phyloP scores from a whole-genome alignment of 1,140 invertebrate genomes.

The Tetraneura akinire region DNA sequence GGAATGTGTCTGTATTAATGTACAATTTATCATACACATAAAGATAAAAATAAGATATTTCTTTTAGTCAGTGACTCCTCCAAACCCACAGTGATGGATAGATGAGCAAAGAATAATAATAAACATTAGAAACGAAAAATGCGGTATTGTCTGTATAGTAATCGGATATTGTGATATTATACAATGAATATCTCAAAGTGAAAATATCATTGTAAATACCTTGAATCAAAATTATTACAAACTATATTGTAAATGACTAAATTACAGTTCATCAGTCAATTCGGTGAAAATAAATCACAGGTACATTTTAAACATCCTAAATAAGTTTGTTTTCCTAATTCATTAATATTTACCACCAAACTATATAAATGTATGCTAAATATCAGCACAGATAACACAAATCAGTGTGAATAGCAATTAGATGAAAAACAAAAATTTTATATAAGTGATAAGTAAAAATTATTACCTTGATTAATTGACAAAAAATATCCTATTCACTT shows the following conservation, averaged over 20 bases:
- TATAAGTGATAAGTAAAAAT: too few relatives aligned
- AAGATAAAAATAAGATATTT: conserved; percentile 20
- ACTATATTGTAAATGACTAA: conserved; percentile 2
- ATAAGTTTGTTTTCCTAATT: too few relatives aligned
- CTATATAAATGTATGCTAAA: too few relatives aligned
- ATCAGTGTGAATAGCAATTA: too few relatives aligned
- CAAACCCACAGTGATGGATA: conserved; percentile 16
- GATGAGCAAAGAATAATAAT: conserved; percentile 20
- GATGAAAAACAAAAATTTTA: too few relatives aligned
- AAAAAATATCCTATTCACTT: too few relatives aligned
- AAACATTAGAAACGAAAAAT: background rate
- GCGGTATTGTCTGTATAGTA: background rate
- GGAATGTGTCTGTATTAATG: conserved; percentile 47
- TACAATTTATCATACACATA: conserved; percentile 41
- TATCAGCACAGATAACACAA: too few relatives aligned
- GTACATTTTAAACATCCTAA: too few relatives aligned
- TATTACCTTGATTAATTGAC: too few relatives aligned
- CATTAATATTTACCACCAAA: too few relatives aligned
- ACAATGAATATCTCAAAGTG: background rate
- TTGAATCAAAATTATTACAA: background rate
- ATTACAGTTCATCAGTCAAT: background rate
- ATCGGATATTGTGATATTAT: background rate
- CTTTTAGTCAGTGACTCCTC: background rate
- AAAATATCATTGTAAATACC: conserved; percentile 24
- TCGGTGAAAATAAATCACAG: background rate